Conservation (phyloP, 2,113 vertebrate genomes). For the Petrocephalus zakoni region DNA sequence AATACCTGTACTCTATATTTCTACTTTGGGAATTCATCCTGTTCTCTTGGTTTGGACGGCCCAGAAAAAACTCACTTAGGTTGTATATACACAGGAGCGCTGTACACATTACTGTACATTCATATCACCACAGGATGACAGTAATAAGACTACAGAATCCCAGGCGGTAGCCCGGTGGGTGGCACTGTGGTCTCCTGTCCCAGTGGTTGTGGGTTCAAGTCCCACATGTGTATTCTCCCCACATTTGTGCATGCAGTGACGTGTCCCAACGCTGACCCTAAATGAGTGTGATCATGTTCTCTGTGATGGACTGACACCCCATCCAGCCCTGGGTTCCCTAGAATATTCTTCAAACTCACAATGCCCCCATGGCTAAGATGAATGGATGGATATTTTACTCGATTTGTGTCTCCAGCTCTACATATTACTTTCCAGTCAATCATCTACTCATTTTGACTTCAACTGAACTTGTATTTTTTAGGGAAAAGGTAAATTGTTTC, state of each 20-base stretch:
- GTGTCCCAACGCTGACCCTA: neutral
- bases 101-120: constrained; percentile 3
- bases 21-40: neutral
- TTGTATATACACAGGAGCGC: neutral
- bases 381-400: neutral
- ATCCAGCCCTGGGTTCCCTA: neutral
- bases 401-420: neutral
- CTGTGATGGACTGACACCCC: neutral
- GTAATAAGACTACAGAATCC: neutral
- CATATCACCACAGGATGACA: neutral
- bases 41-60: neutral
- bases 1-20: no score
- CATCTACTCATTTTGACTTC: neutral
- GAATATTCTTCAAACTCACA: neutral
- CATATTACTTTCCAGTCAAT: neutral
- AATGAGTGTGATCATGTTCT: neutral
- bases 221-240: neutral
- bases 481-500: neutral
- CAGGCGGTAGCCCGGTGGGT: neutral
- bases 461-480: neutral
- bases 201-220: neutral
- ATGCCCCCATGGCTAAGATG: neutral
- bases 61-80: neutral
- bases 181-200: neutral
- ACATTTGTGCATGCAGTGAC: neutral